A percentile compares a stretch with the other conserved stretches of the same genome.
phyloP scores from a whole-genome alignment of 1,140 invertebrate species.

The Cotesia glomerata region DNA sequence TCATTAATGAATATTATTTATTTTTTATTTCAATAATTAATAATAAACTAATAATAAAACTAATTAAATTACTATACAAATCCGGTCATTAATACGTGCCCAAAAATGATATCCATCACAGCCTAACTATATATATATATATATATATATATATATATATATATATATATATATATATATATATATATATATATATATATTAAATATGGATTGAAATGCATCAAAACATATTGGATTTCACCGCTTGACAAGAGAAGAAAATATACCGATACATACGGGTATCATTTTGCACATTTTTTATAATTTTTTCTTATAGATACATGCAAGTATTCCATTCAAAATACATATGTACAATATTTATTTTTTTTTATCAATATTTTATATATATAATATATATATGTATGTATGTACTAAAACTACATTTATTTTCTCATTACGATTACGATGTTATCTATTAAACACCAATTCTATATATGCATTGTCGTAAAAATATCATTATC shows the following conservation, averaged over 20 bases:
- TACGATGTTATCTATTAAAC: neutral
- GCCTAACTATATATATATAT: neutral
- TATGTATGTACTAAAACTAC: slow-evolving; percentile 13
- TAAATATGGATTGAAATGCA: neutral
- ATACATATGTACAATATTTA: slow-evolving; percentile 39
- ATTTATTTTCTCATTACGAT: slow-evolving; percentile 1
- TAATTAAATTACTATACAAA: neutral
- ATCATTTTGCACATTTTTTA: neutral
- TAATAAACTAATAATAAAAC: too few species aligned
- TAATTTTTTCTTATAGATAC: neutral
- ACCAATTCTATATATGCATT: slow-evolving; percentile 38
- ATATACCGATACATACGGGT: neutral
- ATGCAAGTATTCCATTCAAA: slow-evolving; percentile 25
- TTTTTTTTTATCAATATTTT: too few species aligned
- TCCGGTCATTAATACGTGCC: neutral
- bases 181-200: too few species aligned
- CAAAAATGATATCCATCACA: slow-evolving; percentile 4
- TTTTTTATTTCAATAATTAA: neutral
- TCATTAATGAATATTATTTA: neutral
- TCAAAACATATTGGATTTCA: neutral
- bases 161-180: neutral
- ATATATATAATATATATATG: slow-evolving; percentile 34
- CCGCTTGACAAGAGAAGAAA: neutral
- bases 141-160: too few species aligned
- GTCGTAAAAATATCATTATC: slow-evolving; percentile 52